Evolutionary conservation across 2,113 vertebrate genomes (phyloP), one percentile per base, ranked within the genome.

Genomic region (Zeus faber): DNA sequence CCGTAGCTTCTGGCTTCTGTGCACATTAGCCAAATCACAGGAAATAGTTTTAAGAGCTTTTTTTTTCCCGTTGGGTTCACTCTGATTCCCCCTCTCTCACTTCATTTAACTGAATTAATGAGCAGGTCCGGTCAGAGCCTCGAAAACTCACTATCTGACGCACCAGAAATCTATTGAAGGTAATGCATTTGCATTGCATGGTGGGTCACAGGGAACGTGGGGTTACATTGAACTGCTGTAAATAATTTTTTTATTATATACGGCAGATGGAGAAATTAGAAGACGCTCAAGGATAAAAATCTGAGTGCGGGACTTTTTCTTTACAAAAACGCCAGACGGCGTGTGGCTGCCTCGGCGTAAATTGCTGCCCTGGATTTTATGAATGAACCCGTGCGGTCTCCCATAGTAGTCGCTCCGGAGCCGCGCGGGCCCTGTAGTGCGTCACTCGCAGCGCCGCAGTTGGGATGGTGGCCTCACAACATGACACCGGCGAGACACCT

Each of bases 401-500:
- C 33, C 13, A 14, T 40, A 48, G 45, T 31, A n/a, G 78, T 81
- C 79, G 93, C 92, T 54, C 37, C 39, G 26, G 23, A 26, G 45
- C 6, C 24, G 9, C 14, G 41, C 33, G 40, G 41, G 26, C 54
- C 41, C 33, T 37, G 40, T 21, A 44, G 17, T 1, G 31, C 31
- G 1, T 8, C 14, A 1, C 5, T 35, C 9, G 7, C 31, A 10
- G 9, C 17, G 41, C 6, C 8, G 41, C 9, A 3, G 9, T 5
- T 21, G 41, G 17, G 89, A 93, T 81, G 43, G 91, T 93, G 77
- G 92, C 92, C 82, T 95, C 92, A 27, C 91, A 92, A 74, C 93
- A 94, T 1, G 89, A 94, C 79, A 92, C 93, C 63, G 92, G 89
- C 72, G 91, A 74, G 93, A 93, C 50, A 95, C 91, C 76, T 92